Percentiles rank a stretch among this genome's conserved stretches.
Conservation (phyloP, 2,888 invertebrate species). For the Chaitophorus viminalis region DNA sequence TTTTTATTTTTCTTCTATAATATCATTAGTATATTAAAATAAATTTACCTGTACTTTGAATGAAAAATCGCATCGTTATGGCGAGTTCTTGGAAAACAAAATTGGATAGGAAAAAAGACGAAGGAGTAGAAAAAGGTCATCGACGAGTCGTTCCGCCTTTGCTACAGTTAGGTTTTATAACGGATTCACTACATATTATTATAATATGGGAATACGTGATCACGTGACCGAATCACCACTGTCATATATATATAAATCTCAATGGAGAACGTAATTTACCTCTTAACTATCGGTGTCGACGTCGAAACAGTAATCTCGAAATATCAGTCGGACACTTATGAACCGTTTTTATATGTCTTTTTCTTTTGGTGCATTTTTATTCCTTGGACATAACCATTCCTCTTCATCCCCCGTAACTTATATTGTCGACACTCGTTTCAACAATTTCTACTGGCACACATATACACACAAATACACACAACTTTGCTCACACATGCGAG, state of each 20-base stretch:
- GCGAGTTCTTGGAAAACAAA: background rate
- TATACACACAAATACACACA: too few species aligned
- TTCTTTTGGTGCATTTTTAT: background rate
- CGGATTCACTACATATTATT: background rate
- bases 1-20: too few species aligned
- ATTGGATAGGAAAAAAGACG: too few species aligned
- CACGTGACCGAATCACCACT: background rate
- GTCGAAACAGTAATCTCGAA: background rate
- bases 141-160: background rate
- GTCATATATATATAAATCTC: background rate
- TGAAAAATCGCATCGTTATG: background rate
- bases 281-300: background rate
- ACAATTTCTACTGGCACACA: too few species aligned
- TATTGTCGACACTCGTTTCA: too few species aligned
- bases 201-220: background rate
- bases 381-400: too few species aligned
- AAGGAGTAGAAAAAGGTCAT: background rate
- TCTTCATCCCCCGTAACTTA: too few species aligned
- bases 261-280: background rate
- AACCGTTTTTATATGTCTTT: conserved; percentile 10
- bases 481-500: background rate
- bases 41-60: too few species aligned
- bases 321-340: conserved; percentile 10
- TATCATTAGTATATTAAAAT: too few species aligned
- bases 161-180: background rate